Base-by-base conservation (phyloP, 2,888 invertebrate species). In the Drosophila siamana region DNA sequence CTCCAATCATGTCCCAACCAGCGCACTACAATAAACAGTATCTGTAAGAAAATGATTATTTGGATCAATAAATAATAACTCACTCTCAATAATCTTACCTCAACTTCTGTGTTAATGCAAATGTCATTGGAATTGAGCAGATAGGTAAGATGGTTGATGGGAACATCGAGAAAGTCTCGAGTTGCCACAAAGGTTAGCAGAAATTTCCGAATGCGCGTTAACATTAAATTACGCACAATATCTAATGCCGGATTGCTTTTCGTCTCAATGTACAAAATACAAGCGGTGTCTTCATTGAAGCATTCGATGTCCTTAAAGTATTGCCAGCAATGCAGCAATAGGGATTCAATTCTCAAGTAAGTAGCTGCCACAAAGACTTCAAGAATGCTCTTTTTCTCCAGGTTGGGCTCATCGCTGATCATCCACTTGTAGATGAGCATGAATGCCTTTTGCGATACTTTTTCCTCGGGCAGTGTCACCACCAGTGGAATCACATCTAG, bases 361-460 rank as follows among this genome's bases (percentile, higher is more conserved):
- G 72, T 56, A 0, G 86, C 86, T 0, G 84, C 90, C 13, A 89
- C 80, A 52, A 74, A 86, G 0, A 85, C 43, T 1, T 60, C 54
- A 0, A 76, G 5, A 44, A 85, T 67, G n/a, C 67, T 36, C 4
- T 46, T 48, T 4, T 75, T 74, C 6, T 75, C 72, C 95, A 96
- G 90, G 4, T 94, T 92, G 62, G 94, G 94, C 69, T 94, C 94
- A 76, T 95, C 94, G 11, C 95, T 95, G 74, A 96, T 94, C 96
- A 96, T 96, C 96, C 96, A 96, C 80, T 96, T 95, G 91, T 96
- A 96, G 63, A 96, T 94, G 56, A 94, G 94, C 61, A 94, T 93
- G 83, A 96, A 96, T 0, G 96, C 94, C 78, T 93, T 92, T 0
- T 93, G 91, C 1, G 93, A 92, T 0, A 94, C 93, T 54, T 89